phyloP scores from a whole-genome alignment of 2,888 invertebrate genomes.

The Synanthedon andrenaeformis region DNA sequence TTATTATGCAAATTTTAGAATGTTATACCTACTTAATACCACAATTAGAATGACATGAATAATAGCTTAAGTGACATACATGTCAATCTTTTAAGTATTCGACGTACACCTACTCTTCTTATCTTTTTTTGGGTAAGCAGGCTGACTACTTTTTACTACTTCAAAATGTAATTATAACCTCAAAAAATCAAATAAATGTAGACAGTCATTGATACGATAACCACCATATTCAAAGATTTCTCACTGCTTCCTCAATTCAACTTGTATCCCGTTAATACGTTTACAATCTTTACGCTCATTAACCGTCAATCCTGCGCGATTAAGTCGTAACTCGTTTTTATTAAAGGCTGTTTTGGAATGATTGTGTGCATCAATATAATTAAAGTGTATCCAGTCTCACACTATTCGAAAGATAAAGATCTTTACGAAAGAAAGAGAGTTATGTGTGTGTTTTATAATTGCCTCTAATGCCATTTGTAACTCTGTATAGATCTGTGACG shows the following conservation, averaged over 20 bases:
- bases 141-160: too few species aligned
- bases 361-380: constrained; percentile 37
- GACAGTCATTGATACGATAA: too few species aligned
- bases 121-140: too few species aligned
- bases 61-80: too few species aligned
- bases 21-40: too few species aligned
- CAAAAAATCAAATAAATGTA: too few species aligned
- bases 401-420: constrained; percentile 43
- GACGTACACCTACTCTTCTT: too few species aligned
- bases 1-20: too few species aligned
- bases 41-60: too few species aligned
- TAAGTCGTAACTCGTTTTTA: constrained; percentile 57
- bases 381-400: constrained; percentile 54
- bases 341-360: constrained; percentile 25
- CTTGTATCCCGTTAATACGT: constrained; percentile 47
- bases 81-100: too few species aligned
- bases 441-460: constrained; percentile 46
- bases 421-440: constrained; percentile 36
- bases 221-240: too few species aligned
- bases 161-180: too few species aligned
- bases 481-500: constrained; percentile 19
- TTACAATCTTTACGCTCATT: constrained; percentile 64
- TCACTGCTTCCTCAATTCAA: constrained; percentile 14
- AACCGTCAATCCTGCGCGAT: constrained; percentile 55
- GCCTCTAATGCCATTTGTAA: constrained; percentile 42